Conservation (phyloP, 2,113 vertebrate species). For the Gila orcuttii region DNA sequence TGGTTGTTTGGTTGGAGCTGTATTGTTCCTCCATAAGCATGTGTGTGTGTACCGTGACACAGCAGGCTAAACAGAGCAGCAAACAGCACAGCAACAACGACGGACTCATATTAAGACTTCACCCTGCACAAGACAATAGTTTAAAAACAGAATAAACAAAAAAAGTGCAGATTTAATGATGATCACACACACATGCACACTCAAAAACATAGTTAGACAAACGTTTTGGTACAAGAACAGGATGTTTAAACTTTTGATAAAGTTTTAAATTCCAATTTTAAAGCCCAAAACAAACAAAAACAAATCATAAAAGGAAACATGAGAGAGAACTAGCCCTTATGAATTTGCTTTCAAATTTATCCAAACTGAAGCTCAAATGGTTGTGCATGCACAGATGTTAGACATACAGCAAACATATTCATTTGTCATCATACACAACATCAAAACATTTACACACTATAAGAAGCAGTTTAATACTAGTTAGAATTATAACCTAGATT, state of each 20-base stretch:
- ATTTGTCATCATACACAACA: neutral
- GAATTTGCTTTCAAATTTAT: neutral
- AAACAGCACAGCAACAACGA: constrained; percentile 66
- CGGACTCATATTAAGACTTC: constrained; percentile 64
- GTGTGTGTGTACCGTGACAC: constrained; percentile 63
- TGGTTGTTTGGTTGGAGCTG: constrained; percentile 54
- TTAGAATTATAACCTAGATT: neutral
- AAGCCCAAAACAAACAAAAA: neutral
- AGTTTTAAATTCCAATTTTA: neutral
- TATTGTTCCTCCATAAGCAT: constrained; percentile 68
- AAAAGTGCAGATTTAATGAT: neutral
- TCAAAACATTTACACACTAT: neutral
- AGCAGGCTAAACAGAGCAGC: constrained; percentile 59
- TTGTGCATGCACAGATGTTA: neutral
- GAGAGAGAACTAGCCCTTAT: neutral
- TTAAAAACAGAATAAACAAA: constrained; percentile 9
- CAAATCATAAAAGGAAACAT: neutral
- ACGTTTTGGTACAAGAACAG: neutral
- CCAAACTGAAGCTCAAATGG: neutral
- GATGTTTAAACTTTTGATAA: neutral
- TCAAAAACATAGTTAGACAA: neutral
- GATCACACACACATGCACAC: neutral
- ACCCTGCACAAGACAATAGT: constrained; percentile 21
- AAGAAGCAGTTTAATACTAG: neutral
- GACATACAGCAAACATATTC: neutral